Conservation (phyloP, 2,797 vertebrate species). For the Sebastes trivittatus region DNA sequence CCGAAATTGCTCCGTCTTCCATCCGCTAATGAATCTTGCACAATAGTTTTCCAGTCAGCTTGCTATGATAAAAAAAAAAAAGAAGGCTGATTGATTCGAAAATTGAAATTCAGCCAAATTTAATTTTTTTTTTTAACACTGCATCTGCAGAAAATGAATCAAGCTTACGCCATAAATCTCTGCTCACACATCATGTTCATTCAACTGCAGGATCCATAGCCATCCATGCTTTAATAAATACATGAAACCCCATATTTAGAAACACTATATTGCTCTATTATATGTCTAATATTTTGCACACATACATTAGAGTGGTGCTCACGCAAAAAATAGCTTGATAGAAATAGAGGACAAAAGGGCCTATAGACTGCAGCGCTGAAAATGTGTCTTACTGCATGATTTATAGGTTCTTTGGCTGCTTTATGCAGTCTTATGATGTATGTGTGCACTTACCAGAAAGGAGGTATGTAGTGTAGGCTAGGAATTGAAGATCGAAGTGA, state of each 20-base stretch:
- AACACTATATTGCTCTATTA: conserved; percentile 4
- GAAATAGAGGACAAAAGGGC: conserved; percentile 47
- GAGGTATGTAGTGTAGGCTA: conserved; percentile 55
- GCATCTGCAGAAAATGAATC: background rate
- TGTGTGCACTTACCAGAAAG: conserved; percentile 72
- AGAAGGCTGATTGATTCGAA: conserved; percentile 36
- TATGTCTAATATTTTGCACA: conserved; percentile 20
- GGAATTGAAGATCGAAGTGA: conserved; percentile 65
- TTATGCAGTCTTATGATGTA: conserved; percentile 71
- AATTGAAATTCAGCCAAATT: conserved; percentile 46
- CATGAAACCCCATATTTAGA: conserved; percentile 11
- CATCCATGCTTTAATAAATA: conserved; percentile 15
- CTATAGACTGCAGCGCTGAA: conserved; percentile 32
- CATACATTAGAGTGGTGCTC: conserved; percentile 18
- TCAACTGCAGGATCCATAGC: conserved; percentile 7
- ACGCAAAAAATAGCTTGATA: conserved; percentile 38
- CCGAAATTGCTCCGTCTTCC: conserved; percentile 37
- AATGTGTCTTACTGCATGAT: conserved; percentile 68
- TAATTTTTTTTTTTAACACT: conserved; percentile 1
- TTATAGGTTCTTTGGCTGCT: conserved; percentile 61
- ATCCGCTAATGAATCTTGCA: conserved; percentile 47
- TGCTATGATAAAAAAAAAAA: conserved; percentile 37
- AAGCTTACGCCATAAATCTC: background rate
- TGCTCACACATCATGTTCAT: conserved; percentile 9
- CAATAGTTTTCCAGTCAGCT: conserved; percentile 43